Evolutionary conservation across 2,888 invertebrate species (phyloP).

Genomic region (Rhamphomyia laevipes): DNA sequence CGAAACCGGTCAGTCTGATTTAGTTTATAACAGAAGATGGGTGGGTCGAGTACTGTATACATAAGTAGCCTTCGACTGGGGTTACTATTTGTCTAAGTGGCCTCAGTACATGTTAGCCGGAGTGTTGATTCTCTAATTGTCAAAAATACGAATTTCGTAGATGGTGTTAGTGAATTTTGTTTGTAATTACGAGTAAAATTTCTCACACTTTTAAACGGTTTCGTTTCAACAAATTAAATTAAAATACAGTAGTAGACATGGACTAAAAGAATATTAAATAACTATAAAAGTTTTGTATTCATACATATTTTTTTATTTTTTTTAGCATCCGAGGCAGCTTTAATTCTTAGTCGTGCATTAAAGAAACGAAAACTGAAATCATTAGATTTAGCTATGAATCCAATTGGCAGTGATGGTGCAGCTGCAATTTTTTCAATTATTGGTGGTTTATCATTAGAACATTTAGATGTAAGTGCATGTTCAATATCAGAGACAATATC

Average conservation of each 20-base stretch:
- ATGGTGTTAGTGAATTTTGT: neutral
- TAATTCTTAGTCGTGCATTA: conserved; percentile 26
- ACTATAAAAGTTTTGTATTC: neutral
- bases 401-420: conserved; percentile 34
- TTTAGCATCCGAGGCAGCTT: conserved; percentile 31
- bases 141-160: no score
- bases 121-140: no score
- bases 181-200: no score
- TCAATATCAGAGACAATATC: conserved; percentile 26
- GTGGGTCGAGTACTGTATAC: no score
- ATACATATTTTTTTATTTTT: neutral
- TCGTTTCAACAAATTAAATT: no score
- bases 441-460: conserved; percentile 23
- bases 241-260: neutral
- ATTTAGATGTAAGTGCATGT: conserved; percentile 30
- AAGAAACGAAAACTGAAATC: conserved; percentile 22
- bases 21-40: no score
- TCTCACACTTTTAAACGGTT: no score
- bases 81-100: no score
- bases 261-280: neutral
- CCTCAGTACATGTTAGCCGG: no score
- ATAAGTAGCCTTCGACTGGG: no score
- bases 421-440: conserved; percentile 29
- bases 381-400: conserved; percentile 31
- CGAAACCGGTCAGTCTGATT: no score